These are phyloP conservation scores for Drosophila prolongata DNA, from an alignment of 2,888 invertebrate genomes.

Conservation along the genomic window DNA sequence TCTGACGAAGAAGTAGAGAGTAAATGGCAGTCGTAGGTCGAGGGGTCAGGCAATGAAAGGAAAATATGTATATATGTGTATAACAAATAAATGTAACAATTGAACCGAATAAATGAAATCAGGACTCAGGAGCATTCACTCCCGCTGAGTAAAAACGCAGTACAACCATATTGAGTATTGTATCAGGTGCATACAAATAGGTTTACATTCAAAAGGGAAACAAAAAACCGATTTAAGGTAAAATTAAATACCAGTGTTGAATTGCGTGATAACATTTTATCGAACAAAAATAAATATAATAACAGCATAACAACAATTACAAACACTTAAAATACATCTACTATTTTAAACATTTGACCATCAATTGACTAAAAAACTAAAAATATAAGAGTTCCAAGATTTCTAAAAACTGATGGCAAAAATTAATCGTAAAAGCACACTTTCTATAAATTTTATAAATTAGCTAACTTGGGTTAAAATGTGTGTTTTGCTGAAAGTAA, in stretches of 20 bases:
- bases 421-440: background rate
- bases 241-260: background rate
- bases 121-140: conserved; percentile 45
- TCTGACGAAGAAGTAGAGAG: conserved; percentile 11
- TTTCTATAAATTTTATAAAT: background rate
- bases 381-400: too few species aligned
- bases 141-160: conserved; percentile 7
- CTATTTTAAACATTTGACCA: too few species aligned
- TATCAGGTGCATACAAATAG: conserved; percentile 21
- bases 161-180: background rate
- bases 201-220: background rate
- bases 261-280: too few species aligned
- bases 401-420: background rate
- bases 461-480: background rate
- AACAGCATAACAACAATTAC: too few species aligned
- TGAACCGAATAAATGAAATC: conserved; percentile 70
- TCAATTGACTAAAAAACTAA: too few species aligned
- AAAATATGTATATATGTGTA: conserved; percentile 37
- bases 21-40: conserved; percentile 16
- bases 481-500: background rate
- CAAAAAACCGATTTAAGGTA: too few species aligned
- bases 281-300: too few species aligned
- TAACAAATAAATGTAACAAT: conserved; percentile 74
- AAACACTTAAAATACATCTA: too few species aligned
- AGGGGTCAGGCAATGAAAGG: conserved; percentile 34